Evolutionary conservation across 2,797 vertebrate genomes (phyloP).

Genomic region (Echeneis naucrates): DNA sequence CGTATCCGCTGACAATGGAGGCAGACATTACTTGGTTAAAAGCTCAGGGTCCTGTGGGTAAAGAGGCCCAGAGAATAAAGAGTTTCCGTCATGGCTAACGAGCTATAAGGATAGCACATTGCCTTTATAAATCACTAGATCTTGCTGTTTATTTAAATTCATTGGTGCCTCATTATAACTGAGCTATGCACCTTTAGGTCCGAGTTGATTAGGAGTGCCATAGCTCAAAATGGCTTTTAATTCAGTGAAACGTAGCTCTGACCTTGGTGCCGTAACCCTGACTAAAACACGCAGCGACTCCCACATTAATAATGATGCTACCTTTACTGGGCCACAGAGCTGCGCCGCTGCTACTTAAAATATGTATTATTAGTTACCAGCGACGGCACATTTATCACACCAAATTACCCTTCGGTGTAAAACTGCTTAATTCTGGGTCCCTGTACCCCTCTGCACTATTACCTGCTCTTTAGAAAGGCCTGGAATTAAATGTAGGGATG

Average conservation of each 20-base stretch:
- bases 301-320: constrained; percentile 99
- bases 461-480: constrained; percentile 98
- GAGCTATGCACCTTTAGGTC: constrained; percentile 99
- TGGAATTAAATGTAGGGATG: constrained; percentile 95
- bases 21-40: constrained; percentile 91
- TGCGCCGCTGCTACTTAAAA: constrained; percentile 90
- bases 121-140: constrained; percentile 98
- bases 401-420: constrained; percentile 99
- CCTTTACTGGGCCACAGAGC: constrained; percentile 89
- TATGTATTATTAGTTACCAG: constrained; percentile 99
- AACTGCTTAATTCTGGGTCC: constrained; percentile 98
- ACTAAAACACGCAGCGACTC: constrained; percentile 95
- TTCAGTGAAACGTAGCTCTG: constrained; percentile 97
- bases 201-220: constrained; percentile 98
- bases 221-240: constrained; percentile 99
- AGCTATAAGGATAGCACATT: constrained; percentile 97
- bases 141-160: constrained; percentile 99
- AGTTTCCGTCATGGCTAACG: constrained; percentile 98
- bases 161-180: constrained; percentile 99
- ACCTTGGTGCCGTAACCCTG: constrained; percentile 99
- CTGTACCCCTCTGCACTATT: constrained; percentile 97
- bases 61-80: constrained; percentile 93
- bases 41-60: constrained; percentile 90
- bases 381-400: constrained; percentile 97
- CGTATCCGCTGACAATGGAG: constrained; percentile 86